Base-by-base conservation (phyloP, 1,140 invertebrate genomes). In the Drosophila paulistorum region DNA sequence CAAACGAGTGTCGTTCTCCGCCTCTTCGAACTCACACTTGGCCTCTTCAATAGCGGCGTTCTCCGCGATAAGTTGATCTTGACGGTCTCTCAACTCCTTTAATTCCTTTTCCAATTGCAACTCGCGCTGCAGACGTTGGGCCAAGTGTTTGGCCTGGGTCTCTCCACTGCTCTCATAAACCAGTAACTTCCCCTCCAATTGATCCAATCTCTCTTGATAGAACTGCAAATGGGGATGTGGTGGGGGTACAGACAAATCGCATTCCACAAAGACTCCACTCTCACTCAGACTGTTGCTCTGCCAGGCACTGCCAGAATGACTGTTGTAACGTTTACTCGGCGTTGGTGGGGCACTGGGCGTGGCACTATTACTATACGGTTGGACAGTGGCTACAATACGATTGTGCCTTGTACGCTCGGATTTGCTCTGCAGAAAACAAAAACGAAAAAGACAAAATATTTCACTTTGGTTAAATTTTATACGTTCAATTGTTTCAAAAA, bases 1-100 rank as follows among this genome's bases (percentile, higher is more conserved):
- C 64, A 95, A 91, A 62, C 95, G 93, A 17, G 94, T 94, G 77
- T 95, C 95, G 91, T 95, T 95, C 91, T 95, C 95, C 41, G 94
- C 94, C 87, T 95, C 95, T 89, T 95, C 95, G 42, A 95, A 92
- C 91, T 95, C 95, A 83, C 94, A 94, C 83, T 94, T 94, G 75
- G 95, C 94, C 73, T 95, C 95, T 79, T 95, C 94, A 73, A 95
- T 81, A 73, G 92, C 90, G 26, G 93, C 92, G 91, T 95, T 95
- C 74, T 95, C 94, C 9, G 93, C 93, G 74, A 93, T 91, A 61
- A 95, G 92, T 71, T 93, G 91, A 66, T 92, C 87, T 17, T 94
- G 92, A 54, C 94, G 93, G 57, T 93, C 92, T 79, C 93, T 92
- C 39, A 95, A 85, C 57, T 94, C 93, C 92, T 94, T 92, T 2